phyloP scores from a whole-genome alignment of 2,113 vertebrate species.

The Amphiprion percula region DNA sequence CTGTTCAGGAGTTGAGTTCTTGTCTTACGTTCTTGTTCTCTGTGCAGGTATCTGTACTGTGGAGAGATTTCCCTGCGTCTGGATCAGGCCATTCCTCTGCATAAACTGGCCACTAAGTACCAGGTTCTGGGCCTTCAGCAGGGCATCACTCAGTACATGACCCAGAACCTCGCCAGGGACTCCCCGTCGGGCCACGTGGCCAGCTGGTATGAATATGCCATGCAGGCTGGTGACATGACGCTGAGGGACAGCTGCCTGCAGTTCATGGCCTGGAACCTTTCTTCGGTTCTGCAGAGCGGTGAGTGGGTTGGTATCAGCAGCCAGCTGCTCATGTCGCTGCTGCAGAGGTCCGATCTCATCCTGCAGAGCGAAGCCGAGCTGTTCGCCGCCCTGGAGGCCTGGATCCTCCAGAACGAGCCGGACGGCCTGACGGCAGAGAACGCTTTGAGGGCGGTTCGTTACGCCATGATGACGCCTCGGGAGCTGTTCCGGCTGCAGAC shows the following conservation, averaged over 20 bases:
- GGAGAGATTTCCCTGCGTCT: slow-evolving; percentile 90
- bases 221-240: slow-evolving; percentile 81
- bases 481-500: slow-evolving; percentile 94
- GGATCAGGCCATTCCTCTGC: slow-evolving; percentile 91
- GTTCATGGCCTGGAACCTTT: slow-evolving; percentile 95
- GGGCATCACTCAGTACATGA: slow-evolving; percentile 93
- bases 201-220: slow-evolving; percentile 94
- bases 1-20: no score
- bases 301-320: slow-evolving; percentile 90
- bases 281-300: slow-evolving; percentile 86
- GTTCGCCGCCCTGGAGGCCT: slow-evolving; percentile 90
- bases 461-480: slow-evolving; percentile 93
- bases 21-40: no score
- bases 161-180: slow-evolving; percentile 88
- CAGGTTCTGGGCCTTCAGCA: slow-evolving; percentile 88
- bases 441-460: slow-evolving; percentile 90
- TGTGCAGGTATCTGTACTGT: slow-evolving; percentile 93
- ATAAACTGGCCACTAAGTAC: slow-evolving; percentile 92
- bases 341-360: slow-evolving; percentile 93
- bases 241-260: slow-evolving; percentile 92
- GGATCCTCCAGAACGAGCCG: slow-evolving; percentile 88
- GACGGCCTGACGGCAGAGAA: slow-evolving; percentile 85
- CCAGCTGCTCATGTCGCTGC: slow-evolving; percentile 88
- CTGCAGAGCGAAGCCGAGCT: slow-evolving; percentile 94
- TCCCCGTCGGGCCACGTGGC: slow-evolving; percentile 89